phyloP scores from a whole-genome alignment of 2,797 vertebrate genomes.

The Chelidonichthys spinosus region DNA sequence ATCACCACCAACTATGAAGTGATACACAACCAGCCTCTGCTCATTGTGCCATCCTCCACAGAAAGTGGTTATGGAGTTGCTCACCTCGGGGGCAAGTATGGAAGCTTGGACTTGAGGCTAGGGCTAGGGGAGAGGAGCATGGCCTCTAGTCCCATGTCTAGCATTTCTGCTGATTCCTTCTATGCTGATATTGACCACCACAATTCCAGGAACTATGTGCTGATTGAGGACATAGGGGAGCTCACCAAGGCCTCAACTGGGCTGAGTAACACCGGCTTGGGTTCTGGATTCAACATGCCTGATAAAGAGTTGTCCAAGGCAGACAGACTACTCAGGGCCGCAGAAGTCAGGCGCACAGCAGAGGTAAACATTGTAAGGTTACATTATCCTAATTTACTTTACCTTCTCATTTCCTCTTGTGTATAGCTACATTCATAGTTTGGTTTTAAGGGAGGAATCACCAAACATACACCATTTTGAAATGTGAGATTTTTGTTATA shows the following conservation, averaged over 20 bases:
- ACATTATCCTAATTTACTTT: background rate
- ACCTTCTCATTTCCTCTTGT: background rate
- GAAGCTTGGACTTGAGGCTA: slow-evolving; percentile 93
- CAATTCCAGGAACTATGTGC: slow-evolving; percentile 92
- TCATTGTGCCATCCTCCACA: slow-evolving; percentile 95
- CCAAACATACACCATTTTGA: background rate
- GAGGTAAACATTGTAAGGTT: slow-evolving; percentile 78
- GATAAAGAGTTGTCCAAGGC: slow-evolving; percentile 96
- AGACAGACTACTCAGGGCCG: slow-evolving; percentile 91
- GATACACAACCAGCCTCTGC: slow-evolving; percentile 94
- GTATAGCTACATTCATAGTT: background rate
- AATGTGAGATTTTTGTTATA: background rate
- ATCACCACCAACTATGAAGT: slow-evolving; percentile 96
- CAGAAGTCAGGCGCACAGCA: slow-evolving; percentile 91
- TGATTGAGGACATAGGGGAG: slow-evolving; percentile 98
- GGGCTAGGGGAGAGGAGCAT: slow-evolving; percentile 96
- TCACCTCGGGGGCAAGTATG: slow-evolving; percentile 93
- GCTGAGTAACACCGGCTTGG: slow-evolving; percentile 85
- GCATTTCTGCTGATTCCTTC: slow-evolving; percentile 97
- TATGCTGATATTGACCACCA: slow-evolving; percentile 98
- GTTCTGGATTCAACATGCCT: slow-evolving; percentile 92
- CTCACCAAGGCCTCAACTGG: slow-evolving; percentile 92
- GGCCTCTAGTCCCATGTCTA: slow-evolving; percentile 97
- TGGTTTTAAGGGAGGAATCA: background rate
- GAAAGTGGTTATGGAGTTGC: slow-evolving; percentile 92